A percentile compares a stretch with the other conserved stretches of the same genome.
phyloP scores from a whole-genome alignment of 2,797 vertebrate species.

The Cetoscarus ocellatus region DNA sequence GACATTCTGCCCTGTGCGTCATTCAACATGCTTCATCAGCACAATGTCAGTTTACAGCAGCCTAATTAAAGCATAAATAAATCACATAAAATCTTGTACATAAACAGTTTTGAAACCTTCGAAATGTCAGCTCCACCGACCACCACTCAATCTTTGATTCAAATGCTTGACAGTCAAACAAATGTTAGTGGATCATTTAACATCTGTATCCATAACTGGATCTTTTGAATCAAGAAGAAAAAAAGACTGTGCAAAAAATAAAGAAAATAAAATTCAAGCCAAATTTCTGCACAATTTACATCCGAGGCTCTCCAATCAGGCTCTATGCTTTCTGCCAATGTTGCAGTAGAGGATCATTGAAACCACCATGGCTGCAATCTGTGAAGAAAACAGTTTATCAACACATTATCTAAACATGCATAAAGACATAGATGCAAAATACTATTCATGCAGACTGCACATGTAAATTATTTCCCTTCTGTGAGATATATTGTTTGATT shows the following conservation, averaged over 20 bases:
- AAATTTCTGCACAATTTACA: slow-evolving; percentile 5
- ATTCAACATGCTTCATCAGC: slow-evolving; percentile 40
- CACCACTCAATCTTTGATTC: neutral
- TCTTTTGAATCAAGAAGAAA: slow-evolving; percentile 13
- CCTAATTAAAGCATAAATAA: slow-evolving; percentile 51
- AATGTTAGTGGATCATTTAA: neutral
- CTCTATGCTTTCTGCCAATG: slow-evolving; percentile 37
- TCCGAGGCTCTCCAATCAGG: neutral
- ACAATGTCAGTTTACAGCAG: slow-evolving; percentile 3
- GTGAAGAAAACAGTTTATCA: slow-evolving; percentile 39
- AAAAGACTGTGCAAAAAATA: neutral
- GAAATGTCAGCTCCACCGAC: neutral
- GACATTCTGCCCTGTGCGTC: slow-evolving; percentile 25
- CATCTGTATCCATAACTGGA: neutral
- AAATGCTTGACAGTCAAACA: neutral
- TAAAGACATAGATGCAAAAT: neutral
- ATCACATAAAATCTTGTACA: slow-evolving; percentile 34
- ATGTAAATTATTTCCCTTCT: neutral
- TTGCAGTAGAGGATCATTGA: slow-evolving; percentile 78
- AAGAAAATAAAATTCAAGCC: neutral
- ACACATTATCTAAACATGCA: neutral
- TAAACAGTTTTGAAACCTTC: slow-evolving; percentile 3
- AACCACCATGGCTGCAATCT: slow-evolving; percentile 83
- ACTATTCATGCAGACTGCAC: no score
- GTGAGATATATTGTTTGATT: neutral